Conservation (phyloP, 2,888 invertebrate genomes). For the Ophioninae sp. region DNA sequence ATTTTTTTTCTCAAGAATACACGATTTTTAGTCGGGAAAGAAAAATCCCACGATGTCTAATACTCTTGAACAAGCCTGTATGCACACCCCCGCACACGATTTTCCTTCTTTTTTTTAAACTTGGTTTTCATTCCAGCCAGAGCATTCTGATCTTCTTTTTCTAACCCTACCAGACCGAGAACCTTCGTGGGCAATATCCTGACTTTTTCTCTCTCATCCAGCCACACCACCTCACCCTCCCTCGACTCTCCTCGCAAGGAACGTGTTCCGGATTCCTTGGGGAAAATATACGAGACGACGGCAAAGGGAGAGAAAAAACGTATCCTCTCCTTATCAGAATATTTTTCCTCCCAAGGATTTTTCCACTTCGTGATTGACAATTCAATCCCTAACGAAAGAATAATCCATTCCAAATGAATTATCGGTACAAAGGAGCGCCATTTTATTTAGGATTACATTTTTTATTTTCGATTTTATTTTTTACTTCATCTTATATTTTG, state of each 20-base stretch:
- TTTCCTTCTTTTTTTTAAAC: constrained; percentile 51
- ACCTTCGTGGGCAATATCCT: constrained; percentile 30
- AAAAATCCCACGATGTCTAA: too few relatives aligned
- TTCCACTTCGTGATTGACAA: constrained; percentile 45
- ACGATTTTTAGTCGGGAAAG: too few relatives aligned
- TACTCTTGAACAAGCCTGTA: not conserved
- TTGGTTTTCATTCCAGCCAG: constrained; percentile 59
- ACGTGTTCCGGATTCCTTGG: constrained; percentile 63
- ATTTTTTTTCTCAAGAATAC: too few relatives aligned
- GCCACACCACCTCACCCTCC: constrained; percentile 15
- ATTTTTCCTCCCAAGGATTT: constrained; percentile 42
- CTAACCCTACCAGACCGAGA: constrained; percentile 39
- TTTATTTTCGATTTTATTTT: not conserved
- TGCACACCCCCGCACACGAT: not conserved
- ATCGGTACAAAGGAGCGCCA: not conserved
- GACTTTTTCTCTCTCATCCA: constrained; percentile 47
- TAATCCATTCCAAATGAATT: not conserved
- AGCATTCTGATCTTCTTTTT: constrained; percentile 47
- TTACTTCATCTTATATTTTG: too few relatives aligned
- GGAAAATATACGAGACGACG: constrained; percentile 33
- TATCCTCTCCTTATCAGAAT: constrained; percentile 42
- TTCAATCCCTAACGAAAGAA: constrained; percentile 56
- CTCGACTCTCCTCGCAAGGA: constrained; percentile 24
- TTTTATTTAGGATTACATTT: not conserved
- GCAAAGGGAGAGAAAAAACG: constrained; percentile 34